Evolutionary conservation across 2,113 vertebrate genomes (phyloP), one percentile per base, ranked within the genome.

Genomic region (Alces alces): DNA sequence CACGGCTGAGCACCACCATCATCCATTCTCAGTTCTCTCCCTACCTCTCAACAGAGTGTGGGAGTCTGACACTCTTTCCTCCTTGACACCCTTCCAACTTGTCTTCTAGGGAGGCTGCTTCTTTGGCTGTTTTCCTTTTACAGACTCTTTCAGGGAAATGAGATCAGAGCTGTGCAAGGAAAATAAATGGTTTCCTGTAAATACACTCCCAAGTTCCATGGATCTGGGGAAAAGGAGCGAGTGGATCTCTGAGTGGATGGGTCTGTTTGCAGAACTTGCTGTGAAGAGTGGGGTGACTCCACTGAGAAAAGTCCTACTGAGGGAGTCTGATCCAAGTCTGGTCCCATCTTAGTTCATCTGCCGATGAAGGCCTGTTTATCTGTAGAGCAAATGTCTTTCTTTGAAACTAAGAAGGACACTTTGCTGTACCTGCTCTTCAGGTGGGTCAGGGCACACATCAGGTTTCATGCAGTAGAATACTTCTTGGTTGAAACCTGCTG

Each of bases 341-440:
- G 4, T 45, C 23, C 58, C 17, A 60, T 7, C 9, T 25, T 43
- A 60, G 73, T 94, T 45, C 5, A 27, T 23, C 45, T 80, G n/a
- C 36, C 43, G 11, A 70, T 30, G 28, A 60, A 94, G 27, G 25
- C 58, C 36, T 89, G 84, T 91, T 94, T 95, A 89, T 89, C 78
- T 58, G 8, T 2, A 66, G 55, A 92, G 73, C 47, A 87, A 78
- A 16, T 3, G 3, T 60, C 89, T 97, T 95, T 91, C 86, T 79
- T 52, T 16, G 15, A 55, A 25, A 54, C 15, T 52, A n/a, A 97
- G 82, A 89, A 23, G 79, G 36, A 58, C 6, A 54, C 0, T 45
- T 19, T 36, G 8, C n/a, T 64, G 5, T 78, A 91, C 25, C 27
- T 57, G 79, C 82, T 89, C 7, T 82, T 92, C 70, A 79, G 2